Base-by-base conservation (phyloP, 2,888 invertebrate genomes). In the Meghimatium bilineatum region DNA sequence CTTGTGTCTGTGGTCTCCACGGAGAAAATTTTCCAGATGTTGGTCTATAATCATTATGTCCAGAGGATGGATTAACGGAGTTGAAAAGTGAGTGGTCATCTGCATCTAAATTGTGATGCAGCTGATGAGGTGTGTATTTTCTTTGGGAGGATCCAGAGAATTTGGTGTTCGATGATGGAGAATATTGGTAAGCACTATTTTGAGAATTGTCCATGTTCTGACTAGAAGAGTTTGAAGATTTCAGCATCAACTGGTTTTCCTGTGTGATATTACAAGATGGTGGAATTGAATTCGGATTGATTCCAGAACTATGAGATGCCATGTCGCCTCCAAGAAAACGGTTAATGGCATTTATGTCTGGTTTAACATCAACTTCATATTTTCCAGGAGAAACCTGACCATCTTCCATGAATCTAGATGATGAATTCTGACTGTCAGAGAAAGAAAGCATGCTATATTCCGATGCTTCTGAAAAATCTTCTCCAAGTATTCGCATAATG, bases 401-500 rank as follows among this genome's bases (percentile, higher is more conserved):
- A 23, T 52, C 36, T 36, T 80, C 80, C 6, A 17, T 23, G 38
- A 66, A 79, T 23, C 67, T 36, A 3, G 77, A 36, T 38, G 38
- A 20, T 14, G 67, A 79, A 63, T 49, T 79, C 29, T 67, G 67
- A 71, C 80, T n/a, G 10, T 71, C 71, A 14, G 3, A 14, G 14
- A 29, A n/a, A 34, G 71, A 69, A 2, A 36, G 49, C 8, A 49
- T 34, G 10, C 63, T 29, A 38, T 63, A 60, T 6, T 60, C 63
- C 17, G 36, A 63, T 1, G 63, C 36, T 1, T 63, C 63, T n/a
- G 29, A 29, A n/a, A n/a, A 26, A 36, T 52, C 52, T 71, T 80
- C 80, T 36, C 71, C 80, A 14, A 80, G 34, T 56, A 80, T 80
- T 69, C 49, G 71, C 80, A 80, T 80, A 23, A 80, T 69, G 34